phyloP scores from a whole-genome alignment of 1,140 invertebrate species.

The Yoshiicerus persimilis region DNA sequence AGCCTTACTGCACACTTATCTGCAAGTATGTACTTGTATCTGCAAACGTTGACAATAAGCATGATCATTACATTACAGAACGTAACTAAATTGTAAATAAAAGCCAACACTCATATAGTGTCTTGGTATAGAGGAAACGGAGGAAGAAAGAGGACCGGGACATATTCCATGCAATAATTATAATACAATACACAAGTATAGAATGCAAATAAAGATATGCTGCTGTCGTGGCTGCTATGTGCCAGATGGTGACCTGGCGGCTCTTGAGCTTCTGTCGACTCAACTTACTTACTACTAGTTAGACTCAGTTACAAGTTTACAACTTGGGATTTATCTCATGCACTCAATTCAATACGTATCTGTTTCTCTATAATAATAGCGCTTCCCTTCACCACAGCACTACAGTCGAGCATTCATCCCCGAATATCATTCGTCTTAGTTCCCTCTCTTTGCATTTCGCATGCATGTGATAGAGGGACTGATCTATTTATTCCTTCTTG shows the following conservation, averaged over 20 bases:
- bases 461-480: background rate
- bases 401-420: background rate
- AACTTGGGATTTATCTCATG: conserved; percentile 16
- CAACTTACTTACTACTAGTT: background rate
- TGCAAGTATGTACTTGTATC: background rate
- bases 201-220: background rate
- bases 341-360: background rate
- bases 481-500: background rate
- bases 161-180: conserved; percentile 10
- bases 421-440: background rate
- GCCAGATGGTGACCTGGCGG: conserved; percentile 8
- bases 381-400: background rate
- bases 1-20: background rate
- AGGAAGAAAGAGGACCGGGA: background rate
- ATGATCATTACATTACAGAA: background rate
- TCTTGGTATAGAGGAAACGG: background rate
- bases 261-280: conserved; percentile 18
- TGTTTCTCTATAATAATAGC: background rate
- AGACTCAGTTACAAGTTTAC: background rate
- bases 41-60: background rate
- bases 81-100: background rate
- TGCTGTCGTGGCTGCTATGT: background rate
- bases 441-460: background rate
- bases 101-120: background rate
- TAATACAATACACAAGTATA: background rate